These are phyloP conservation scores for Morpho deidamia DNA, from an alignment of 2,888 invertebrate genomes.

Conservation along the genomic window DNA sequence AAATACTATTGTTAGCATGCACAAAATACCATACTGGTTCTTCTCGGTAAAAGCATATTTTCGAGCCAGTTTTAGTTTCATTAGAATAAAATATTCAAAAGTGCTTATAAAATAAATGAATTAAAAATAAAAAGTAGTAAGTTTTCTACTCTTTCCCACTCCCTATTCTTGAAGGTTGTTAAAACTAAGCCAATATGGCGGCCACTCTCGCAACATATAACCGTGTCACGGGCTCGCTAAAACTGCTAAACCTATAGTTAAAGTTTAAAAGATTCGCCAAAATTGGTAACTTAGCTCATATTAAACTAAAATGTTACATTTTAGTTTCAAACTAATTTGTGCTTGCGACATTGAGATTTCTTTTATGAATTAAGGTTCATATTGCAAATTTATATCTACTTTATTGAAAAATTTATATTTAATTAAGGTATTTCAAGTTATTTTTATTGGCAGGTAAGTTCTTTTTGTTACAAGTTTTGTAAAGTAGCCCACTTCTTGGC, in stretches of 20 bases:
- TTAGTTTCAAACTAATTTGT: neutral
- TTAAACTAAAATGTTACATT: neutral
- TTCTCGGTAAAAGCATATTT: too few relatives aligned
- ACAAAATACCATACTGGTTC: too few relatives aligned
- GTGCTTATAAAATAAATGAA: neutral
- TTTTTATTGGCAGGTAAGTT: too few relatives aligned
- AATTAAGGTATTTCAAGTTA: neutral
- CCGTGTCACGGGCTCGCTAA: constrained; percentile 15
- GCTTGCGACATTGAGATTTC: neutral
- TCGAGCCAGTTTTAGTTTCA: too few relatives aligned
- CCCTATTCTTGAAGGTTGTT: constrained; percentile 13
- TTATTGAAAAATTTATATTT: too few relatives aligned
- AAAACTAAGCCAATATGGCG: constrained; percentile 21
- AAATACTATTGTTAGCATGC: too few relatives aligned
- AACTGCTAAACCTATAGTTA: constrained; percentile 22
- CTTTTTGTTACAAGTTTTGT: too few relatives aligned
- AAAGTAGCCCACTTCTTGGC: too few relatives aligned
- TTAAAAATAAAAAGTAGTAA: neutral
- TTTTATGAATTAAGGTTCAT: neutral
- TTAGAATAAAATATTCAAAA: too few relatives aligned
- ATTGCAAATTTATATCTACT: neutral
- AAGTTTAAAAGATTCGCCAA: constrained; percentile 21
- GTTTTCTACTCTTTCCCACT: neutral
- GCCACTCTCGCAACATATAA: constrained; percentile 17
- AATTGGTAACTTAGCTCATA: constrained; percentile 5